Conservation (phyloP, 2,797 vertebrate species). For the Mycteria americana region DNA sequence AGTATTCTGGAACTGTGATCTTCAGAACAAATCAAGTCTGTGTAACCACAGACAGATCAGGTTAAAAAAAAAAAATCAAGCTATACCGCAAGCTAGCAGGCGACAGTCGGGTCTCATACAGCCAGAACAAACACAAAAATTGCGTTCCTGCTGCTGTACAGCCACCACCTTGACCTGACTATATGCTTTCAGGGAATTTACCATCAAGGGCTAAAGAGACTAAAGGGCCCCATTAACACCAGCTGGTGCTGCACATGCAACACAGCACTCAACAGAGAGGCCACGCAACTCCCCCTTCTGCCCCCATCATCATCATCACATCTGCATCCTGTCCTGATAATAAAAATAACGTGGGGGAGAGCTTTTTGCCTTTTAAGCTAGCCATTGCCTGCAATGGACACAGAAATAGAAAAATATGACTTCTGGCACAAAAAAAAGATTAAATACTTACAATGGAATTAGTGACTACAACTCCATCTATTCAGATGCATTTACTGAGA, state of each 20-base stretch:
- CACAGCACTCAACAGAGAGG: not conserved
- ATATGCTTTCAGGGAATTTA: not conserved
- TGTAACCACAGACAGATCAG: not conserved
- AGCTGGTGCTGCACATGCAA: not conserved
- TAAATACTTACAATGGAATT: conserved; percentile 60
- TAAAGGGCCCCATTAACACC: not conserved
- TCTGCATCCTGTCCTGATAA: not conserved
- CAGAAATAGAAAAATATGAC: conserved; percentile 56
- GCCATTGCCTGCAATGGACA: conserved; percentile 78
- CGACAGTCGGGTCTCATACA: conserved; percentile 8
- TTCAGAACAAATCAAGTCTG: conserved; percentile 14
- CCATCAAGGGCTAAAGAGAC: not conserved
- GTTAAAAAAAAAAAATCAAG: conserved; percentile 28
- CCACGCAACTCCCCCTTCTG: not conserved
- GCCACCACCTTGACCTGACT: not conserved
- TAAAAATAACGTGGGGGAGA: not conserved
- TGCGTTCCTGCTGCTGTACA: conserved; percentile 27
- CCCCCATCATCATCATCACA: not conserved
- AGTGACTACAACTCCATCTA: conserved; percentile 22
- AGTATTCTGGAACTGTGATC: not conserved
- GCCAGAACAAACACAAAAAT: not conserved
- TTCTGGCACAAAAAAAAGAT: conserved; percentile 42
- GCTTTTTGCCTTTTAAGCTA: conserved; percentile 34
- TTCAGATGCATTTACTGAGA: conserved; percentile 30
- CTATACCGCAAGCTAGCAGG: conserved; percentile 31